Conservation (phyloP, 1,140 invertebrate species). For the Oppia nitens region DNA sequence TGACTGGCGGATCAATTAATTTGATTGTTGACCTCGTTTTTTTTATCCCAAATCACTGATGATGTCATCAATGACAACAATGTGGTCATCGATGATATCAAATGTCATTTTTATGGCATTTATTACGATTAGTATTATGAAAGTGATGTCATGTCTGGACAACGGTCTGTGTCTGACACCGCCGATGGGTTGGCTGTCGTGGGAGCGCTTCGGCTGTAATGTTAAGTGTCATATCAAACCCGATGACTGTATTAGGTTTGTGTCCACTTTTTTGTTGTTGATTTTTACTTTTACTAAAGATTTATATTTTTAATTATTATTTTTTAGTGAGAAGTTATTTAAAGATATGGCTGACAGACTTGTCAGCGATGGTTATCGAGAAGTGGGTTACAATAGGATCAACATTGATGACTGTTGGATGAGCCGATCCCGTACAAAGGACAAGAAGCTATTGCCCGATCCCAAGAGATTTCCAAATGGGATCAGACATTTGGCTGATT, state of each 20-base stretch:
- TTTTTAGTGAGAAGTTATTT: slow-evolving; percentile 74
- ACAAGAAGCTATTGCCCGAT: slow-evolving; percentile 67
- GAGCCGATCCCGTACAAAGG: slow-evolving; percentile 51
- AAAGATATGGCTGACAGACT: slow-evolving; percentile 78
- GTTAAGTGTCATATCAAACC: slow-evolving; percentile 27
- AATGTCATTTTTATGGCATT: no score
- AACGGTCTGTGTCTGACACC: slow-evolving; percentile 29
- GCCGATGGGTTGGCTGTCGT: slow-evolving; percentile 37
- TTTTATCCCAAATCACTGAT: no score
- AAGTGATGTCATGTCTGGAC: slow-evolving; percentile 16
- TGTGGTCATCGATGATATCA: no score
- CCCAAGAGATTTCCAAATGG: slow-evolving; percentile 72
- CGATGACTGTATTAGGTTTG: slow-evolving; percentile 24
- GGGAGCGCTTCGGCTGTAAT: slow-evolving; percentile 32
- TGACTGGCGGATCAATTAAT: no score
- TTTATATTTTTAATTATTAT: slow-evolving; percentile 18
- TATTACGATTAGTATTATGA: no score
- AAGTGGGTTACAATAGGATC: slow-evolving; percentile 76
- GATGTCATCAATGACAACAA: no score
- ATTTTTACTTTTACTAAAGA: not conserved
- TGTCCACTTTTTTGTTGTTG: not conserved
- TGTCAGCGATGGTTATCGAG: slow-evolving; percentile 68
- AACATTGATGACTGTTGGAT: slow-evolving; percentile 94
- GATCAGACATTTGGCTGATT: slow-evolving; percentile 71
- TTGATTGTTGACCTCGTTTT: no score